Evolutionary conservation across 2,888 invertebrate species (phyloP).

Genomic region (Tethea ocularis): DNA sequence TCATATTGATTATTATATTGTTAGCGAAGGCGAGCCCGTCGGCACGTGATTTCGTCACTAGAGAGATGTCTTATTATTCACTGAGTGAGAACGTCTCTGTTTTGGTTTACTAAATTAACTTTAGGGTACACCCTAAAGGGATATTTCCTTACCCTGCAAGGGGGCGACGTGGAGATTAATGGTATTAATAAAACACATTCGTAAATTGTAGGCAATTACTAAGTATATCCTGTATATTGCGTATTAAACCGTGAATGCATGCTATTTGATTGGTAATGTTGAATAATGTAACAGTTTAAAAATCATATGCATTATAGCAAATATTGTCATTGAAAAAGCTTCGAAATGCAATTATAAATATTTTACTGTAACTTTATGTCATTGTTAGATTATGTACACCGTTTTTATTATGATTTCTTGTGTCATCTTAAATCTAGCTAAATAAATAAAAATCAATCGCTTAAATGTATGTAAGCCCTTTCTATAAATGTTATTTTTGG

Average conservation of each 20-base stretch:
- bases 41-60: conserved; percentile 64
- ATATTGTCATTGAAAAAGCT: too few species aligned
- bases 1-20: conserved; percentile 49
- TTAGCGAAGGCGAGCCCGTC: conserved; percentile 34
- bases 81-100: conserved; percentile 64
- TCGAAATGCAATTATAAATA: too few species aligned
- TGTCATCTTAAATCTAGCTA: too few species aligned
- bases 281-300: neutral
- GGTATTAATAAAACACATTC: conserved; percentile 62
- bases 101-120: conserved; percentile 72
- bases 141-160: conserved; percentile 48
- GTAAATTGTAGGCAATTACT: conserved; percentile 51
- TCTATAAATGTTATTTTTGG: too few species aligned
- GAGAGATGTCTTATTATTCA: conserved; percentile 73
- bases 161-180: conserved; percentile 64
- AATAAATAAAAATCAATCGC: too few species aligned
- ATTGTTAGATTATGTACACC: too few species aligned
- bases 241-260: conserved; percentile 3
- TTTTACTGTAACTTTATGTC: too few species aligned
- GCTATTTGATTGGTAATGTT: neutral
- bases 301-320: neutral
- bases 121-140: conserved; percentile 57
- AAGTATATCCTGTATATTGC: conserved; percentile 3
- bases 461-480: too few species aligned
- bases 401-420: too few species aligned